phyloP scores from a whole-genome alignment of 2,113 vertebrate species.

The Macaca mulatta region DNA sequence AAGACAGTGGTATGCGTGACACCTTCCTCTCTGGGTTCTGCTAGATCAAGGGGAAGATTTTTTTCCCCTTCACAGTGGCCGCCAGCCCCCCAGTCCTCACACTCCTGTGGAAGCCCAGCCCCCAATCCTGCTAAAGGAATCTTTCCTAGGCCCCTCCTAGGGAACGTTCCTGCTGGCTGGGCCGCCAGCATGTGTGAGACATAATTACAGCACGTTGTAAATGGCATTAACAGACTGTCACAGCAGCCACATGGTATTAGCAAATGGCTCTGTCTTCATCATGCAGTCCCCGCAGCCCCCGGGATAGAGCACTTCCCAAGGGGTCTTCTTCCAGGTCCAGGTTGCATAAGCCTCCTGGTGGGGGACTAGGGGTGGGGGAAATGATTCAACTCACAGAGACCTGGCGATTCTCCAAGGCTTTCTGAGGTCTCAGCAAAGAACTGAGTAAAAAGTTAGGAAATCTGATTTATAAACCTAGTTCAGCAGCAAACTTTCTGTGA shows the following conservation, averaged over 20 bases:
- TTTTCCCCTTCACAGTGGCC: not conserved
- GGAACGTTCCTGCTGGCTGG: conserved; percentile 61
- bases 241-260: conserved; percentile 78
- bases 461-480: not conserved
- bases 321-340: conserved; percentile 48
- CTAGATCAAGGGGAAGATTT: not conserved
- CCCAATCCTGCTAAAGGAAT: conserved; percentile 43
- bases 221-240: conserved; percentile 79
- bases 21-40: not conserved
- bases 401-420: not conserved
- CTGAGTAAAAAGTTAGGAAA: not conserved
- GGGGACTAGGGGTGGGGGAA: not conserved
- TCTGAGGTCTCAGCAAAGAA: not conserved
- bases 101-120: not conserved
- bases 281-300: conserved; percentile 27
- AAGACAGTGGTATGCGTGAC: fast-evolving
- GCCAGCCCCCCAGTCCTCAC: not conserved
- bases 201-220: conserved; percentile 76
- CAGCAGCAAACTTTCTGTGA: not conserved
- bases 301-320: conserved; percentile 60
- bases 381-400: not conserved
- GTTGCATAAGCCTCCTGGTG: not conserved
- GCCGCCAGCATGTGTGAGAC: conserved; percentile 70
- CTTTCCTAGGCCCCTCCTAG: conserved; percentile 47
- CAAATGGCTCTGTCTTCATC: conserved; percentile 78